These are phyloP conservation scores for Microcebus jonahi DNA, from an alignment of 2,113 vertebrate species.

Conservation along the genomic window DNA sequence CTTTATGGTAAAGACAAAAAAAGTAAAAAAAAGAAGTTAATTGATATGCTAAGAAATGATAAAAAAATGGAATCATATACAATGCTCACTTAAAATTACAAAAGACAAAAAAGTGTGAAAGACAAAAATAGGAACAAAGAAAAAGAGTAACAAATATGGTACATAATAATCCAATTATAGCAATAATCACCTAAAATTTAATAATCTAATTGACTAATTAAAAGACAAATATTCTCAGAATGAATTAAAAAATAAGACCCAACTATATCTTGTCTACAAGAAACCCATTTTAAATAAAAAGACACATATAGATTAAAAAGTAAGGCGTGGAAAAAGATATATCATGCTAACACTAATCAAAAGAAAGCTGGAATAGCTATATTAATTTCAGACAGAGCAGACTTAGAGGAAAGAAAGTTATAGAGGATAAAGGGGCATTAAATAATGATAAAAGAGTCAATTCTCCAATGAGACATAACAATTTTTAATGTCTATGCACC, in stretches of 20 bases:
- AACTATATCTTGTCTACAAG: neutral
- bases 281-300: neutral
- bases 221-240: neutral
- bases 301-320: neutral
- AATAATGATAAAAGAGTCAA: neutral
- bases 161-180: neutral
- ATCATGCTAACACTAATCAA: neutral
- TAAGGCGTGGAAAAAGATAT: neutral
- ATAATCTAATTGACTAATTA: neutral
- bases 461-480: neutral
- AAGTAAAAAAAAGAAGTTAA: neutral
- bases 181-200: neutral
- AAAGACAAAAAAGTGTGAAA: neutral
- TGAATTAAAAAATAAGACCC: neutral
- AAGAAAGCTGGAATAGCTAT: neutral
- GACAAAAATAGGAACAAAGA: neutral
- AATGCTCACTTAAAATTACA: neutral
- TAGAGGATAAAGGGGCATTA: neutral
- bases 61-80: neutral
- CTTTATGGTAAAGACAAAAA: neutral
- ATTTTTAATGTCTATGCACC: neutral
- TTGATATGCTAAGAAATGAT: neutral
- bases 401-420: neutral
- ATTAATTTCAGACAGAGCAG: neutral
- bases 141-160: neutral